A percentile compares a stretch with the other conserved stretches of the same genome.
phyloP scores from a whole-genome alignment of 2,113 vertebrate species.

The Halichoeres trimaculatus region DNA sequence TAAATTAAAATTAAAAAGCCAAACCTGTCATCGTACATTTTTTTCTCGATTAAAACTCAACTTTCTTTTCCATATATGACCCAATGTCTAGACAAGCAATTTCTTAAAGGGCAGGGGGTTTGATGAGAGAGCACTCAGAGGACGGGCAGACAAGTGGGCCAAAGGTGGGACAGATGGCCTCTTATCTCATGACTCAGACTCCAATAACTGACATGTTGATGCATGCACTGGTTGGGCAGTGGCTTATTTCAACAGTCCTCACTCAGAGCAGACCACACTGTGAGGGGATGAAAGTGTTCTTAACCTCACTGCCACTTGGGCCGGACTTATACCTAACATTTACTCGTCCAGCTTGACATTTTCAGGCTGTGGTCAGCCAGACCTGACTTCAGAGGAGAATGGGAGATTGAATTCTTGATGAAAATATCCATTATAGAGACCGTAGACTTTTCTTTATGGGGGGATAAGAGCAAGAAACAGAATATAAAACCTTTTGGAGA shows the following conservation, averaged over 20 bases:
- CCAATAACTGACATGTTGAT: constrained; percentile 37
- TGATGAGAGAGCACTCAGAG: constrained; percentile 19
- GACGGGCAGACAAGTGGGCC: constrained; percentile 43
- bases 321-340: constrained; percentile 22
- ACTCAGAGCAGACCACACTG: constrained; percentile 7
- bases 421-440: background rate
- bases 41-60: background rate
- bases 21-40: background rate
- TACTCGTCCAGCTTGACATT: constrained; percentile 32
- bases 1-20: constrained; percentile 35
- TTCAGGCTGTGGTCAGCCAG: background rate
- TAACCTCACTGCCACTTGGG: constrained; percentile 8
- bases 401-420: background rate
- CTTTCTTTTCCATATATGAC: constrained; percentile 7
- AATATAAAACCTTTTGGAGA: no score
- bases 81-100: background rate
- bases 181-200: constrained; percentile 54
- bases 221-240: constrained; percentile 27
- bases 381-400: constrained; percentile 5
- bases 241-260: constrained; percentile 19
- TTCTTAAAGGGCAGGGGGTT: constrained; percentile 9
- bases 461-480: no score
- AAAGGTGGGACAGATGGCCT: constrained; percentile 60
- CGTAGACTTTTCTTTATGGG: background rate
- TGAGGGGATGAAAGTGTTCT: constrained; percentile 19